Conservation (phyloP, 2,113 vertebrate genomes). For the Etia nguti region DNA sequence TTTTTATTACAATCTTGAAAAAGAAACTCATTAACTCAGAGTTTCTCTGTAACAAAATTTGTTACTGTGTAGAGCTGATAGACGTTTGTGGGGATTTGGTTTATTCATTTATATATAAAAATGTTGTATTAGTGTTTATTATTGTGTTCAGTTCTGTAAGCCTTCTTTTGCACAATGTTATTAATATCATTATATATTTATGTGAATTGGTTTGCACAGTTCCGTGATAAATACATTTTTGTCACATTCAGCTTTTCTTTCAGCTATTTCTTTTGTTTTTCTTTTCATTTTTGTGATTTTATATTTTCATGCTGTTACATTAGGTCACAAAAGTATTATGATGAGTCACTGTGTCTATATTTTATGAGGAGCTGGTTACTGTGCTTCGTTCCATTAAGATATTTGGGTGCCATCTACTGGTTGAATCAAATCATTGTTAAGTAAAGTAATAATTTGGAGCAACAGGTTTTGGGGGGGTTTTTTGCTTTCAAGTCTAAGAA, state of each 20-base stretch:
- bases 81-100: not conserved
- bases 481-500: too few relatives aligned
- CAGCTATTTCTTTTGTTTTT: not conserved
- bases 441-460: not conserved
- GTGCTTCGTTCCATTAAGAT: not conserved
- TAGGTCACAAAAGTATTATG: not conserved
- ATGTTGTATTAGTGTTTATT: not conserved
- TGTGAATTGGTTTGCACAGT: not conserved
- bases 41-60: not conserved
- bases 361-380: not conserved
- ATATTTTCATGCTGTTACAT: not conserved
- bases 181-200: not conserved
- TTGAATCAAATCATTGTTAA: not conserved
- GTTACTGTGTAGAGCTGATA: not conserved
- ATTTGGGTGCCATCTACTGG: constrained; percentile 23
- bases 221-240: not conserved
- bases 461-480: not conserved
- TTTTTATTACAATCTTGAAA: not conserved
- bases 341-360: not conserved
- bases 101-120: not conserved
- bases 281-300: not conserved
- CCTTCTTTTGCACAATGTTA: not conserved
- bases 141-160: accelerated
- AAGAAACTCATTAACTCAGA: not conserved
- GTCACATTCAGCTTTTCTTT: not conserved